These are phyloP conservation scores for Phalacrocorax aristotelis DNA, from an alignment of 2,113 vertebrate species.

Conservation along the genomic window DNA sequence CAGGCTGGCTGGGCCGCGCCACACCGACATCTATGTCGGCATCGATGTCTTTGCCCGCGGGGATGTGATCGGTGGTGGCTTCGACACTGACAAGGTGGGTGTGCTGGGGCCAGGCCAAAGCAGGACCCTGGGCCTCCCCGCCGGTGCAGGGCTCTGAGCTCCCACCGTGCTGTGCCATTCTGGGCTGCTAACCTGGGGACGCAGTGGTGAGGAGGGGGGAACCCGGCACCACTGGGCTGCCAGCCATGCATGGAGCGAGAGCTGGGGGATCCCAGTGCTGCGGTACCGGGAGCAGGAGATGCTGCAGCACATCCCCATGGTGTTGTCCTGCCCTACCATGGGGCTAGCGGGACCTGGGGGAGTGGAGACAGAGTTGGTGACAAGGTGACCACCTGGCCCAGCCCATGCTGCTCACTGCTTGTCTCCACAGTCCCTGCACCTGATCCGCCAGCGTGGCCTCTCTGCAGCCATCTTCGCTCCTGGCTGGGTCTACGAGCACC, in stretches of 20 bases:
- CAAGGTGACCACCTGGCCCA: neutral
- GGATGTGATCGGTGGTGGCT: conserved; percentile 83
- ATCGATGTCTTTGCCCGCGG: conserved; percentile 93
- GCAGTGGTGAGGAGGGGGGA: neutral
- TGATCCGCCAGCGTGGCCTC: conserved; percentile 85
- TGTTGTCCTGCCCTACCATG: neutral
- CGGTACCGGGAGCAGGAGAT: neutral
- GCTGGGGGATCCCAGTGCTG: neutral
- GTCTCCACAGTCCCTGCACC: conserved; percentile 78
- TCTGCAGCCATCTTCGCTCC: conserved; percentile 92
- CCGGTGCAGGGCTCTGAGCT: fast-evolving
- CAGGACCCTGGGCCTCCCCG: neutral
- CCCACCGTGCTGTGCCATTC: fast-evolving
- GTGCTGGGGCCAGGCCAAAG: neutral
- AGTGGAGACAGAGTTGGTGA: neutral
- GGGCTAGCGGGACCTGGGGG: neutral
- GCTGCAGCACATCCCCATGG: neutral
- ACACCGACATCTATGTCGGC: conserved; percentile 83
- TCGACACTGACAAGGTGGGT: conserved; percentile 87
- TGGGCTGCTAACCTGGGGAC: neutral
- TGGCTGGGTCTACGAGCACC: conserved; percentile 93
- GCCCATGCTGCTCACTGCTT: fast-evolving
- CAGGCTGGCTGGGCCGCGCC: conserved; percentile 46
- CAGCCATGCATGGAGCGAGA: neutral
- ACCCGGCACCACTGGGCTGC: neutral